Evolutionary conservation across 2,797 vertebrate species (phyloP).

Genomic region (Myoxocephalus aenaeus): DNA sequence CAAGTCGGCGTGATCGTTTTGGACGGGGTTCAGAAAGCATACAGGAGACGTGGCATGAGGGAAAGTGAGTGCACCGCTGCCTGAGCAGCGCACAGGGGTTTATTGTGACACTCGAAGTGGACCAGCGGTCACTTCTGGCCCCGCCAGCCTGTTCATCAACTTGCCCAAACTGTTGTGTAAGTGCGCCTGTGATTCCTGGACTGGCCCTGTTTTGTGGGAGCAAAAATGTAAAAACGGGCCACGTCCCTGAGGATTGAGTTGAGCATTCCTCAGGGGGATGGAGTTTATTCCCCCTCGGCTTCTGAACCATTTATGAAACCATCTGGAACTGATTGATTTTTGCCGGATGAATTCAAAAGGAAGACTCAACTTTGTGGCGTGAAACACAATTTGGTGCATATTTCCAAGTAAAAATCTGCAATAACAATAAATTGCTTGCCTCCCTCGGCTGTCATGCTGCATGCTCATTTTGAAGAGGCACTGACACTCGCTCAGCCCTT

Average conservation of each 20-base stretch:
- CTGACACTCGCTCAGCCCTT: constrained; percentile 11
- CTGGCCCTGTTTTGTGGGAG: constrained; percentile 41
- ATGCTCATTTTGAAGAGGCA: constrained; percentile 14
- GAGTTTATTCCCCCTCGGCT: constrained; percentile 27
- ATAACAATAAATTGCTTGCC: neutral
- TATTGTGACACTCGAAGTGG: neutral
- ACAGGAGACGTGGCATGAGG: neutral
- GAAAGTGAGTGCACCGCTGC: neutral
- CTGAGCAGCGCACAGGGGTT: neutral
- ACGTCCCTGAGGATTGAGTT: constrained; percentile 28
- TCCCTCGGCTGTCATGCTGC: neutral
- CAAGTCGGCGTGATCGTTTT: neutral
- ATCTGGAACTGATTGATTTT: constrained; percentile 46
- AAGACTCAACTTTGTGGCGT: constrained; percentile 10
- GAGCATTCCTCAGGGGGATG: constrained; percentile 27
- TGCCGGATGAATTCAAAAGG: constrained; percentile 22
- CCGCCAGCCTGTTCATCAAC: constrained; percentile 16
- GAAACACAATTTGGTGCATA: constrained; percentile 1
- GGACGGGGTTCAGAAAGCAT: neutral
- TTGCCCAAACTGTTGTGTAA: neutral
- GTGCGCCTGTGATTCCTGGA: constrained; percentile 17
- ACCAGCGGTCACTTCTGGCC: neutral
- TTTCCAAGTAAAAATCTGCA: neutral
- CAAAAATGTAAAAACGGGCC: constrained; percentile 34
- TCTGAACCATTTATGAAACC: constrained; percentile 52